Percentiles rank a stretch among this genome's conserved stretches.
These are phyloP conservation scores for Craniophora ligustri DNA, from an alignment of 2,888 invertebrate species.

Conservation along the genomic window DNA sequence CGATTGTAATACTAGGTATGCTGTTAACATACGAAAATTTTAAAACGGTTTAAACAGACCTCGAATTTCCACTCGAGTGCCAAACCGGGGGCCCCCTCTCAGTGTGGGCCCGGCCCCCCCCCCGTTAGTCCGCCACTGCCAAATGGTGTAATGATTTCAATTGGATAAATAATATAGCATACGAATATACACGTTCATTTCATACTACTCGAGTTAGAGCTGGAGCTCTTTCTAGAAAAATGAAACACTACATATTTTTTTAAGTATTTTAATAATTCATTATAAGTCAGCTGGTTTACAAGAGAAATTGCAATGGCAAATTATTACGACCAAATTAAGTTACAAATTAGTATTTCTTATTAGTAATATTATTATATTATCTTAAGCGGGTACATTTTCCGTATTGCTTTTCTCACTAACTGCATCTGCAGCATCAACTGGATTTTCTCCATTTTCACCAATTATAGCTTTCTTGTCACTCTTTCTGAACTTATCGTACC, in stretches of 20 bases:
- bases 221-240: too few species aligned
- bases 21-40: too few species aligned
- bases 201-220: too few species aligned
- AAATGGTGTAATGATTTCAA: too few species aligned
- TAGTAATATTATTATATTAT: conserved; percentile 7
- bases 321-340: conserved; percentile 9
- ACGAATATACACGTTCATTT: too few species aligned
- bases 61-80: too few species aligned
- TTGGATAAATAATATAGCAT: too few species aligned
- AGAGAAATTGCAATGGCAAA: conserved; percentile 13
- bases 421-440: conserved; percentile 70
- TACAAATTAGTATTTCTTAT: conserved; percentile 6
- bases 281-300: conserved; percentile 1
- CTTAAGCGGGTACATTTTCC: conserved; percentile 73
- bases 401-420: conserved; percentile 72
- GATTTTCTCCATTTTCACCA: conserved; percentile 77
- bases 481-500: conserved; percentile 90
- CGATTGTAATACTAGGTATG: too few species aligned
- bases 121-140: too few species aligned
- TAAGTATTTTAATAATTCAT: not conserved
- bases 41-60: too few species aligned
- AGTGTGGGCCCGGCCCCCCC: too few species aligned
- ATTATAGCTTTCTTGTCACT: conserved; percentile 89
- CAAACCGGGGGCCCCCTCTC: too few species aligned
- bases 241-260: not conserved